These are phyloP conservation scores for Dromas ardeola DNA, from an alignment of 2,113 vertebrate genomes.

Conservation along the genomic window DNA sequence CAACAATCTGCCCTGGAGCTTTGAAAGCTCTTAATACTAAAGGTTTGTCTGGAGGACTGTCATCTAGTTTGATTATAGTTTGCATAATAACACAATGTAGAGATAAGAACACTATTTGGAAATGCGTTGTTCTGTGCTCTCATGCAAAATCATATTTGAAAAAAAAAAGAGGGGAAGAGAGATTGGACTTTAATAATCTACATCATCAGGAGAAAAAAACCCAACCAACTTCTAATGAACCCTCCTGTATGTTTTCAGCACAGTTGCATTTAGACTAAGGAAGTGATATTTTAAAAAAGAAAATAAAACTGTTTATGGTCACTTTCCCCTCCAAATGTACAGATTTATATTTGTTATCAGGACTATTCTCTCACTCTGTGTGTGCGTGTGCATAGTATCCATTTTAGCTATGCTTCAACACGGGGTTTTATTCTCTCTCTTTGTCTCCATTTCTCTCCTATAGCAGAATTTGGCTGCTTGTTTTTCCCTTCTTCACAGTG, in stretches of 20 bases:
- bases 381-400: not conserved
- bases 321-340: not conserved
- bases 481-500: not conserved
- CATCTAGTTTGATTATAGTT: conserved; percentile 8
- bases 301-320: not conserved
- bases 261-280: not conserved
- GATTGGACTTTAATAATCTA: not conserved
- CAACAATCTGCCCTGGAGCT: not conserved
- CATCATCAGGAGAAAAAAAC: not conserved
- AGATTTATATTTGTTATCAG: not conserved
- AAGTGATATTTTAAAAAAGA: not conserved
- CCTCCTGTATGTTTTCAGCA: not conserved
- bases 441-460: not conserved
- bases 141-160: not conserved
- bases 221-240: not conserved
- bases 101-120: not conserved
- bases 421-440: not conserved
- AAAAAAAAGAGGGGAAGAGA: not conserved
- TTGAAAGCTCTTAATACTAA: not conserved
- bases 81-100: not conserved
- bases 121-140: not conserved
- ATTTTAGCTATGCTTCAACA: not conserved
- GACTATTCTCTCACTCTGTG: not conserved
- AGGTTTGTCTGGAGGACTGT: not conserved
- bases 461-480: not conserved